Evolutionary conservation across 2,888 invertebrate genomes (phyloP), one percentile per base, ranked within the genome.

Genomic region (Anticlea derivata): DNA sequence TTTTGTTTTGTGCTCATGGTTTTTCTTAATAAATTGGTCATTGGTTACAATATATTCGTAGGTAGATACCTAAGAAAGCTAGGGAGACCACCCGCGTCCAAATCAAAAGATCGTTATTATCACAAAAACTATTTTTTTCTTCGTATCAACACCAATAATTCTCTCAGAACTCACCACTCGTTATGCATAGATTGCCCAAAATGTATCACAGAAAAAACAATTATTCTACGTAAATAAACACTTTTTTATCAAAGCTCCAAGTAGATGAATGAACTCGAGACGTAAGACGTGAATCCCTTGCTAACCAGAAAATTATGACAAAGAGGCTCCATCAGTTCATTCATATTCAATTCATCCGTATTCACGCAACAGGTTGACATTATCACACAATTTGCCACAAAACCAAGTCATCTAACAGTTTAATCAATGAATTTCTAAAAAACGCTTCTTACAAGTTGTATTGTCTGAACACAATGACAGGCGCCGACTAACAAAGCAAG

Each of bases 391-490:
- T 70, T 79, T 70, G 74, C 78, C 73, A 77, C 78, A 83, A 83
- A 85, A 83, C 78, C 73, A 69, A 75, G 72, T 75, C 81, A 83
- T 81, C 83, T 81, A 84, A 85, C 77, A 78, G 78, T 77, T 81
- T 81, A 74, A 83, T 89, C 88, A 89, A 89, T 90, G 86, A 69
- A 86, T 84, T 86, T 78, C 86, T 88, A 89, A 90, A 90, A 89
- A 89, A 86, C 85, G 80, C 85, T 88, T 80, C 90, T 89, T 88
- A 83, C 87, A 88, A 87, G 83, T 86, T 82, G 80, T 78, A 90
- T 90, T 90, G 89, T 90, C 80, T 87, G 86, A 75, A 60, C 58
- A 88, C 87, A 89, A 88, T 86, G 82, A 80, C 86, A 83, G 77
- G 84, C 89, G 86, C 83, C 86, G 72, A 66, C 69, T 83, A 84